Conservation (phyloP, 2,113 vertebrate genomes). For the Limanda limanda region DNA sequence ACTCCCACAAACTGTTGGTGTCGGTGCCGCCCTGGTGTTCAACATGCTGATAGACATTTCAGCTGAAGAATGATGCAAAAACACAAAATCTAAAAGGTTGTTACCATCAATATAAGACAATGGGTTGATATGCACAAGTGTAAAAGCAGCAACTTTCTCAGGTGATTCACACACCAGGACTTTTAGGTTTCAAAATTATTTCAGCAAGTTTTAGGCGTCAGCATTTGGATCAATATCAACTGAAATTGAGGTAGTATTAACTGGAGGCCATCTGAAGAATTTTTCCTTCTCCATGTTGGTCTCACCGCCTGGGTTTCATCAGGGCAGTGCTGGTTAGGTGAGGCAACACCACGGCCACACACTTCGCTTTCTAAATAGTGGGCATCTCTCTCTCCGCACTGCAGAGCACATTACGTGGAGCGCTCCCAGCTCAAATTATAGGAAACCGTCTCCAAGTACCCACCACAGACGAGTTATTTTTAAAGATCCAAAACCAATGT, state of each 20-base stretch:
- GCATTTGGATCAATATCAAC: slow-evolving; percentile 49
- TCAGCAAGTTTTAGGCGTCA: slow-evolving; percentile 52
- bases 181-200: slow-evolving; percentile 21
- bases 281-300: slow-evolving; percentile 21
- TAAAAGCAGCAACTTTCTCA: no score
- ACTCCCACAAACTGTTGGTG: no score
- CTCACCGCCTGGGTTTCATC: slow-evolving; percentile 48
- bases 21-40: slow-evolving; percentile 11
- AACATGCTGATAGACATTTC: slow-evolving; percentile 4
- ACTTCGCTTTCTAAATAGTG: slow-evolving; percentile 51
- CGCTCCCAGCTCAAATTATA: slow-evolving; percentile 70
- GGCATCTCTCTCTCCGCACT: slow-evolving; percentile 25
- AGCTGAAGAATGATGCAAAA: not conserved
- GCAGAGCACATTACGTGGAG: slow-evolving; percentile 43
- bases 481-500: slow-evolving; percentile 69
- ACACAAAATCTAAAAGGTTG: not conserved
- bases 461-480: slow-evolving; percentile 80
- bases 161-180: no score
- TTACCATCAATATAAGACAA: slow-evolving; percentile 23
- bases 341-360: slow-evolving; percentile 63
- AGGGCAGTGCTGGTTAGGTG: slow-evolving; percentile 52
- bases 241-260: slow-evolving; percentile 33
- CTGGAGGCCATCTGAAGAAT: slow-evolving; percentile 22
- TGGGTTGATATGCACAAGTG: not conserved
- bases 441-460: slow-evolving; percentile 65